A percentile compares a stretch with the other conserved stretches of the same genome.
phyloP scores from a whole-genome alignment of 2,888 invertebrate genomes.

The Zaprionus obscuricornis region DNA sequence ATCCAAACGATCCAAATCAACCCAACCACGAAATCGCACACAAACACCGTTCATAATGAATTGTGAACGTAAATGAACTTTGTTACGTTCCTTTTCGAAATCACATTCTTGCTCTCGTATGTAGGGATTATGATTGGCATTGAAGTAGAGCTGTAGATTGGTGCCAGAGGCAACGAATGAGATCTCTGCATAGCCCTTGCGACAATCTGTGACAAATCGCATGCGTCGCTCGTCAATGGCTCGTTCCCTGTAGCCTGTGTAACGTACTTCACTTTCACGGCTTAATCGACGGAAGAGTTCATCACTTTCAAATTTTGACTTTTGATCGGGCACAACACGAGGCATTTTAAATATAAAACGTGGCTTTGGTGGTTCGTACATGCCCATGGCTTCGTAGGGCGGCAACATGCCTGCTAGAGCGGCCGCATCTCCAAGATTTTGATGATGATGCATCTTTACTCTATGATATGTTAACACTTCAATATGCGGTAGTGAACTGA shows the following conservation, averaged over 20 bases:
- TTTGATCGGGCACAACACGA: constrained; percentile 97
- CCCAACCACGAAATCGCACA: constrained; percentile 96
- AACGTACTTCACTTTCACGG: constrained; percentile 97
- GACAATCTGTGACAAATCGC: constrained; percentile 94
- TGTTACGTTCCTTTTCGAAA: constrained; percentile 96
- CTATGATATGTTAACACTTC: constrained; percentile 12
- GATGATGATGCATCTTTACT: constrained; percentile 66
- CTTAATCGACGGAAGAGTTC: constrained; percentile 96
- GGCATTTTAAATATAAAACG: constrained; percentile 98
- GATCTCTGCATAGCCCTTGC: constrained; percentile 97
- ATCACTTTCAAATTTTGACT: constrained; percentile 97
- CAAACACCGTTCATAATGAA: constrained; percentile 99
- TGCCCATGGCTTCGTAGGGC: constrained; percentile 94
- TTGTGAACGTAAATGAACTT: constrained; percentile 95
- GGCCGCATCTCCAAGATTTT: constrained; percentile 48
- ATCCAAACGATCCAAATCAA: constrained; percentile 95
- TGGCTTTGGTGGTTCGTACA: constrained; percentile 95
- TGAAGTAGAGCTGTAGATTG: constrained; percentile 94
- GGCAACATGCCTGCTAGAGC: constrained; percentile 83
- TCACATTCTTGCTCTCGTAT: constrained; percentile 91
- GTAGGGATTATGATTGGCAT: constrained; percentile 84
- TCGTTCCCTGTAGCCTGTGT: constrained; percentile 96
- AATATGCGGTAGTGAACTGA: constrained; percentile 27
- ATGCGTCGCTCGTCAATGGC: constrained; percentile 95
- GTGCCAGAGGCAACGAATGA: constrained; percentile 97